Conservation (phyloP, 2,113 vertebrate species). For the Scomber colias region DNA sequence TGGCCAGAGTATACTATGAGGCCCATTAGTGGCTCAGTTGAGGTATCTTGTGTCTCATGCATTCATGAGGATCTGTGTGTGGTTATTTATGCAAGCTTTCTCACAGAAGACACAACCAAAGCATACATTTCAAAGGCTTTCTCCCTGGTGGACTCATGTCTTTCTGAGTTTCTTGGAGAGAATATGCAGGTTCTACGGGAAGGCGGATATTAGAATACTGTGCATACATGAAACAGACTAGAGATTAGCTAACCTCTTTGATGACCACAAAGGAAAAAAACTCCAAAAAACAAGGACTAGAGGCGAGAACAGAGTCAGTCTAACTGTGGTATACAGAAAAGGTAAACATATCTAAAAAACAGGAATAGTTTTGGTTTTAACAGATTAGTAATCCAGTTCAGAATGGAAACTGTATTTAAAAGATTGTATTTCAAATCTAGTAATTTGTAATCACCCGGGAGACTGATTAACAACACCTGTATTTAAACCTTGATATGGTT, state of each 20-base stretch:
- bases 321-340: slow-evolving; percentile 3
- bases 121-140: slow-evolving; percentile 68
- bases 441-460: not conserved
- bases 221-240: slow-evolving; percentile 65
- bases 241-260: slow-evolving; percentile 64
- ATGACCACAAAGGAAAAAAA: slow-evolving; percentile 55
- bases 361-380: slow-evolving; percentile 10
- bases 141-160: slow-evolving; percentile 60
- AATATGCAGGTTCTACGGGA: slow-evolving; percentile 55
- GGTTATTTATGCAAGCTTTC: slow-evolving; percentile 66
- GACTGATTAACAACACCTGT: not conserved
- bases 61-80: slow-evolving; percentile 56
- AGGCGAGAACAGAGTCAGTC: not conserved
- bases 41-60: slow-evolving; percentile 60
- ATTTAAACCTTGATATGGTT: not conserved
- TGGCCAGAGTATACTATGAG: slow-evolving; percentile 51
- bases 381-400: slow-evolving; percentile 1
- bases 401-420: not conserved
- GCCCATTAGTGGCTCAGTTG: slow-evolving; percentile 49
- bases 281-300: not conserved
- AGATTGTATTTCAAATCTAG: not conserved
- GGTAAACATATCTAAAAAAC: slow-evolving; percentile 13
- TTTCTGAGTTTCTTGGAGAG: slow-evolving; percentile 56
- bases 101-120: slow-evolving; percentile 67
- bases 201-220: slow-evolving; percentile 39